Conservation (phyloP, 1,140 invertebrate genomes). For the Caenorhabditis elegans region WBcel235 BX284606.5:2614501-2615000, state of each 20-base stretch:
- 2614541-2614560: conserved; percentile 15
- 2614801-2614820: too few species aligned
- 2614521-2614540: conserved; percentile 25
- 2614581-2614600: not conserved
- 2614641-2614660: conserved; percentile 32
- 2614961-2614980: too few species aligned
- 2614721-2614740: conserved; percentile 10
- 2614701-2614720: conserved; percentile 14
- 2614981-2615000: too few species aligned
- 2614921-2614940: too few species aligned
- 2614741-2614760: not conserved
- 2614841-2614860: too few species aligned
- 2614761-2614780: not conserved
- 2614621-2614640: not conserved
- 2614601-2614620: not conserved
- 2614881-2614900: too few species aligned
- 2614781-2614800: too few species aligned
- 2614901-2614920: too few species aligned
- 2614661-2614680: not conserved
- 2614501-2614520: not conserved
- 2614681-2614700: not conserved
- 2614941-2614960: too few species aligned
- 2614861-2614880: too few species aligned
- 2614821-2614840: too few species aligned
- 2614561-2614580: conserved; percentile 29